phyloP scores from a whole-genome alignment of 2,888 invertebrate genomes.

The Zygothrica quintamaculata region DNA sequence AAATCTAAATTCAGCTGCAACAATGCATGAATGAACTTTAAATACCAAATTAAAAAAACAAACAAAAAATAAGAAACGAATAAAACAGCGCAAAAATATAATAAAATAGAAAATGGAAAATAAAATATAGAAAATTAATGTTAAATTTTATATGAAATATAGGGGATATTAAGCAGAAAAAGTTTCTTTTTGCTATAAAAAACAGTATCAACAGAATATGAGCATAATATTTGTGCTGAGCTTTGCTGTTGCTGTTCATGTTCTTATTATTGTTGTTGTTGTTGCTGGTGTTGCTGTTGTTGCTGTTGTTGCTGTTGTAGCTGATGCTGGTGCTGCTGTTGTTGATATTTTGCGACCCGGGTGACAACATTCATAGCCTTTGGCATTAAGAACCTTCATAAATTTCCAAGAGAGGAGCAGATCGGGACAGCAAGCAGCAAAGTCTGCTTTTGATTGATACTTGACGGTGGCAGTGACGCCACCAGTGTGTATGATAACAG shows the following conservation, averaged over 20 bases:
- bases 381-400: slow-evolving; percentile 75
- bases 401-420: slow-evolving; percentile 60
- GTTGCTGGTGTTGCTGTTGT: slow-evolving; percentile 15
- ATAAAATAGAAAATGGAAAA: too few relatives aligned
- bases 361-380: slow-evolving; percentile 75
- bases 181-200: background rate
- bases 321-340: slow-evolving; percentile 45
- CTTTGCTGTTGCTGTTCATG: slow-evolving; percentile 1
- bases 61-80: too few relatives aligned
- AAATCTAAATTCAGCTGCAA: slow-evolving; percentile 26
- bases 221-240: slow-evolving; percentile 17
- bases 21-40: slow-evolving; percentile 11
- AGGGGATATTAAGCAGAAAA: slow-evolving; percentile 22
- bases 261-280: slow-evolving; percentile 8
- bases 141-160: background rate
- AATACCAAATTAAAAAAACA: too few relatives aligned
- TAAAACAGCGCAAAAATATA: too few relatives aligned
- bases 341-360: slow-evolving; percentile 61
- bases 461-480: slow-evolving; percentile 50
- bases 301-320: background rate
- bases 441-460: slow-evolving; percentile 76
- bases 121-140: too few relatives aligned
- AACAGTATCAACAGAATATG: slow-evolving; percentile 25
- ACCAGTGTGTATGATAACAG: too few relatives aligned
- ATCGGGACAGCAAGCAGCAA: slow-evolving; percentile 26